These are phyloP conservation scores for Tachina fera DNA, from an alignment of 2,888 invertebrate species.

Conservation along the genomic window DNA sequence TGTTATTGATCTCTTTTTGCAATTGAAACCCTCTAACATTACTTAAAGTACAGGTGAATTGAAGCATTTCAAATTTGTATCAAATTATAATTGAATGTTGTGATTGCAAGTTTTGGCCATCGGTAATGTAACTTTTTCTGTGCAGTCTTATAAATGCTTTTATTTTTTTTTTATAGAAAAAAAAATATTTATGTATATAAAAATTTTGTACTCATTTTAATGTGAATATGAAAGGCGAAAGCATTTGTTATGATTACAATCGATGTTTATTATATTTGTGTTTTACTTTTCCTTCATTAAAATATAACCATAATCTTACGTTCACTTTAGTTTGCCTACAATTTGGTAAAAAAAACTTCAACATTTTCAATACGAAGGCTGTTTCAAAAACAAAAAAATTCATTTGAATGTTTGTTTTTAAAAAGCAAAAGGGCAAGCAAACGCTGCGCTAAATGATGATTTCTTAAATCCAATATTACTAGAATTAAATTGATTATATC, in stretches of 20 bases:
- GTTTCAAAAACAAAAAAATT: not conserved
- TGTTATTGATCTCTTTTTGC: conserved; percentile 23
- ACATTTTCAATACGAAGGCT: conserved; percentile 1
- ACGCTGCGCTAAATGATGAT: too few relatives aligned
- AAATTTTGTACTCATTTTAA: conserved; percentile 47
- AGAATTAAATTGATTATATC: too few relatives aligned
- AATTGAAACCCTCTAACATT: conserved; percentile 63
- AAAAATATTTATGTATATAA: not conserved
- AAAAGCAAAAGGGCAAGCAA: too few relatives aligned
- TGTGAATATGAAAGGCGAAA: conserved; percentile 64
- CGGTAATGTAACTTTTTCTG: conserved; percentile 31
- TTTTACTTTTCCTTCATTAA: conserved; percentile 24
- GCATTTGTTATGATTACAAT: conserved; percentile 62
- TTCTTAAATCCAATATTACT: too few relatives aligned
- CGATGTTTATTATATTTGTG: conserved; percentile 42
- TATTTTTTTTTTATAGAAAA: not conserved
- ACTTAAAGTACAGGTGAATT: conserved; percentile 63
- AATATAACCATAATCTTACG: conserved; percentile 50
- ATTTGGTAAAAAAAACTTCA: not conserved
- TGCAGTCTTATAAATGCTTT: not conserved
- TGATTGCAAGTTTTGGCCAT: conserved; percentile 46
- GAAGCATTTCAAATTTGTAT: conserved; percentile 67
- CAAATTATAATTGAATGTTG: conserved; percentile 64
- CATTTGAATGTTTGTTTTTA: too few relatives aligned
- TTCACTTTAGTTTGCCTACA: conserved; percentile 46